Evolutionary conservation across 2,888 invertebrate species (phyloP).

Genomic region (Mesorhabditis sp.): DNA sequence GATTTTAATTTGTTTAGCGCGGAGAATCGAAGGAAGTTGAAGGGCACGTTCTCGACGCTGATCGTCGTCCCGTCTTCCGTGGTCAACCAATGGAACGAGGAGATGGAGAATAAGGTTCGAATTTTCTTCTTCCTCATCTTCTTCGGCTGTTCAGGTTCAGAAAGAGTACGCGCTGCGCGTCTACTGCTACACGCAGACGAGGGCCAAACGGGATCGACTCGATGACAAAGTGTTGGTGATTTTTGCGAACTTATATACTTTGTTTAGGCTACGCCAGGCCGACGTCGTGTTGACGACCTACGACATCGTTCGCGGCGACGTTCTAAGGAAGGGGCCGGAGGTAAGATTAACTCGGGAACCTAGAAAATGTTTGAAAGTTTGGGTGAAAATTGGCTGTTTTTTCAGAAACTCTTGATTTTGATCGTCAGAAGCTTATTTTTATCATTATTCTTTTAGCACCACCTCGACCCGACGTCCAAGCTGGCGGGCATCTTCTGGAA

Average conservation of each 20-base stretch:
- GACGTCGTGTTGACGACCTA: constrained; percentile 89
- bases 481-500: constrained; percentile 71
- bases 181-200: neutral
- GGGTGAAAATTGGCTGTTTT: too few species aligned
- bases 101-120: constrained; percentile 66
- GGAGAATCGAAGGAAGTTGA: constrained; percentile 6
- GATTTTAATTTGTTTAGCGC: constrained; percentile 5
- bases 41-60: constrained; percentile 61
- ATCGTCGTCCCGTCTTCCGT: constrained; percentile 88
- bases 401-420: too few species aligned
- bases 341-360: too few species aligned
- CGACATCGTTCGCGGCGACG: constrained; percentile 65
- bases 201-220: neutral
- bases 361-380: too few species aligned
- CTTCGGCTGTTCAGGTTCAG: constrained; percentile 3
- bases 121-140: neutral
- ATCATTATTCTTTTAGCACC: too few species aligned
- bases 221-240: neutral
- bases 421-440: too few species aligned
- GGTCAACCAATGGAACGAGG: constrained; percentile 79
- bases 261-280: constrained; percentile 56
- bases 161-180: constrained; percentile 9
- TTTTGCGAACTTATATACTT: neutral
- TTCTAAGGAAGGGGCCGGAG: neutral
- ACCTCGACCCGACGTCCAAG: too few species aligned